Percentiles rank a stretch among this genome's conserved stretches.
Evolutionary conservation across 2,888 invertebrate genomes (phyloP).

Genomic region (Arenicola marina): DNA sequence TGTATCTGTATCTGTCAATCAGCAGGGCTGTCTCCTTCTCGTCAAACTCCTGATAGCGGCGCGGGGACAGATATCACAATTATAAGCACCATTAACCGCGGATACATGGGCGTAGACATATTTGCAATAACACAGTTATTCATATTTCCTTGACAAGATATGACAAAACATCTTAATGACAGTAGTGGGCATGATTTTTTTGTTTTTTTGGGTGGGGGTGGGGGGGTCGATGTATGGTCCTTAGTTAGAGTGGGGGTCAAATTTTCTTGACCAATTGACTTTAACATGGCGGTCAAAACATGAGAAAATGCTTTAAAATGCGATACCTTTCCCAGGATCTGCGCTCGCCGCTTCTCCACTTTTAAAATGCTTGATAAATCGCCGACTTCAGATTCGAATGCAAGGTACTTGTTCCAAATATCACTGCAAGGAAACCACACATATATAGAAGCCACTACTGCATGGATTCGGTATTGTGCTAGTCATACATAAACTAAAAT

Average conservation of each 20-base stretch:
- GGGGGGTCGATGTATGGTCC: too few species aligned
- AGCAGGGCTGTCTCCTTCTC: conserved; percentile 96
- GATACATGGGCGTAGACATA: too few species aligned
- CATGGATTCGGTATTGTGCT: too few species aligned
- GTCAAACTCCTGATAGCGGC: conserved; percentile 33
- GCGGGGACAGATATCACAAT: background rate
- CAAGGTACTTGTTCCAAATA: conserved; percentile 97
- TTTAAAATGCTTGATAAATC: conserved; percentile 96
- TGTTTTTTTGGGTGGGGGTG: too few species aligned
- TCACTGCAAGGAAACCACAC: conserved; percentile 69
- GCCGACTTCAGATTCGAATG: conserved; percentile 98
- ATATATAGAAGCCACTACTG: conserved; percentile 5
- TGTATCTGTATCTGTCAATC: conserved; percentile 90
- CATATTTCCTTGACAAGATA: background rate
- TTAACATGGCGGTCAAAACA: too few species aligned
- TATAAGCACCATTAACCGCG: too few species aligned
- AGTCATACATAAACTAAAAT: too few species aligned
- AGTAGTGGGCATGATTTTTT: too few species aligned
- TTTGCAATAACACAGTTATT: background rate
- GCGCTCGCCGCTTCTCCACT: conserved; percentile 90
- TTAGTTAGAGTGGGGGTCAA: too few species aligned
- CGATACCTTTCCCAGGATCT: conserved; percentile 87
- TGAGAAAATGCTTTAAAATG: too few species aligned
- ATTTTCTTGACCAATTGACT: too few species aligned
- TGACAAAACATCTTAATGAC: too few species aligned